Percentiles rank a stretch among this genome's conserved stretches.
phyloP scores from a whole-genome alignment of 2,888 invertebrate genomes.

The Caenorhabditis angaria region DNA sequence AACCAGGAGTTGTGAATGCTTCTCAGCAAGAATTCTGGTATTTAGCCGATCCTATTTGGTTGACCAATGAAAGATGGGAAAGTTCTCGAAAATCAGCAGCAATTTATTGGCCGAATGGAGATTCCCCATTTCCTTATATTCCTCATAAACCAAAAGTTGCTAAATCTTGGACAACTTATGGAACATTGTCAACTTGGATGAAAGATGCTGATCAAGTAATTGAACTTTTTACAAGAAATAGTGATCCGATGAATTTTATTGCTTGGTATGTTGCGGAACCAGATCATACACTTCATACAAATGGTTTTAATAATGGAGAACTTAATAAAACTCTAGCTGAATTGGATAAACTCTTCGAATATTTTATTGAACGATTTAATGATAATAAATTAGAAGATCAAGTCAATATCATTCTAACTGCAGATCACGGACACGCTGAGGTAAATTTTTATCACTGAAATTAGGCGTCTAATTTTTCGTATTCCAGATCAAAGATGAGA shows the following conservation, averaged over 20 bases:
- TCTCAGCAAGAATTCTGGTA: slow-evolving; percentile 45
- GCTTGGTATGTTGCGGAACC: slow-evolving; percentile 74
- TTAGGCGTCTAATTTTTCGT: neutral
- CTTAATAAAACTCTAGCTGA: slow-evolving; percentile 61
- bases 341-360: slow-evolving; percentile 72
- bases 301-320: slow-evolving; percentile 72
- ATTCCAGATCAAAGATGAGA: slow-evolving; percentile 41
- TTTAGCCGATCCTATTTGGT: slow-evolving; percentile 52
- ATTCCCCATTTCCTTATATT: slow-evolving; percentile 39
- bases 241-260: slow-evolving; percentile 73
- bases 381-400: slow-evolving; percentile 60
- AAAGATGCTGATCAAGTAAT: slow-evolving; percentile 68
- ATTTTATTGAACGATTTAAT: slow-evolving; percentile 66
- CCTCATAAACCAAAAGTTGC: slow-evolving; percentile 39
- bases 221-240: slow-evolving; percentile 42
- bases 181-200: slow-evolving; percentile 61
- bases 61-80: slow-evolving; percentile 48
- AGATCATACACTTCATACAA: slow-evolving; percentile 72
- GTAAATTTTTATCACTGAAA: slow-evolving; percentile 21
- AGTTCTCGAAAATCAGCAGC: slow-evolving; percentile 37
- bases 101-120: slow-evolving; percentile 56
- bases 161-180: slow-evolving; percentile 47
- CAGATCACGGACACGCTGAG: slow-evolving; percentile 74
- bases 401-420: slow-evolving; percentile 74
- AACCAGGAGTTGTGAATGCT: slow-evolving; percentile 40